phyloP scores from a whole-genome alignment of 1,140 invertebrate species.

The Drosophila lini region DNA sequence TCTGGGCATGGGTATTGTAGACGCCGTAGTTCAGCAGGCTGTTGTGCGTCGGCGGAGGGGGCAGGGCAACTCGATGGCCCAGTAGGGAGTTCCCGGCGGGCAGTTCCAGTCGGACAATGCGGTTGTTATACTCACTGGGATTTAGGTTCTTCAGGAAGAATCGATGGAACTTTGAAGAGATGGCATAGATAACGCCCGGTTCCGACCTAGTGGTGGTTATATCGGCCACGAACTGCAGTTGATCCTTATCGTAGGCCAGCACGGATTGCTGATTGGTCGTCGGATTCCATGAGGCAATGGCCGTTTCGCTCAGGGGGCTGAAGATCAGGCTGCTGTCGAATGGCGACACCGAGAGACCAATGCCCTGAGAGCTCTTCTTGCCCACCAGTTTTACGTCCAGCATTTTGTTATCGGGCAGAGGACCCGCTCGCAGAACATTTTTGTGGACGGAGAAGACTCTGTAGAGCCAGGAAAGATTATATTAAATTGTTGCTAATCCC shows the following conservation, averaged over 20 bases:
- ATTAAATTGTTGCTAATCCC: background rate
- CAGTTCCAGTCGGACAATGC: conserved; percentile 86
- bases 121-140: conserved; percentile 87
- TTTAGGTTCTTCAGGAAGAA: conserved; percentile 89
- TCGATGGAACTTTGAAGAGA: conserved; percentile 91
- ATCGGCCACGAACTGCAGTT: conserved; percentile 91
- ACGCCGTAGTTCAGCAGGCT: conserved; percentile 55
- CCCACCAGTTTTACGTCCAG: conserved; percentile 91
- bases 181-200: conserved; percentile 88
- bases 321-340: conserved; percentile 89
- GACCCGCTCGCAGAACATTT: conserved; percentile 88
- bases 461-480: conserved; percentile 27
- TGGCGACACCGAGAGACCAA: conserved; percentile 89
- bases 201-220: conserved; percentile 88
- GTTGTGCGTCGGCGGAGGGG: conserved; percentile 52
- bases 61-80: conserved; percentile 30
- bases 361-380: conserved; percentile 92
- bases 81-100: conserved; percentile 36
- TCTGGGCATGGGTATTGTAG: conserved; percentile 46
- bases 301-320: conserved; percentile 90
- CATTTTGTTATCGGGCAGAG: conserved; percentile 88
- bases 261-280: conserved; percentile 87
- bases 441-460: conserved; percentile 91
- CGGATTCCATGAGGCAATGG: conserved; percentile 91
- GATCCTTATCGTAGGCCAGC: conserved; percentile 88